Evolutionary conservation across 2,113 vertebrate genomes (phyloP), one percentile per base, ranked within the genome.

Genomic region (Asarcornis scutulata): DNA sequence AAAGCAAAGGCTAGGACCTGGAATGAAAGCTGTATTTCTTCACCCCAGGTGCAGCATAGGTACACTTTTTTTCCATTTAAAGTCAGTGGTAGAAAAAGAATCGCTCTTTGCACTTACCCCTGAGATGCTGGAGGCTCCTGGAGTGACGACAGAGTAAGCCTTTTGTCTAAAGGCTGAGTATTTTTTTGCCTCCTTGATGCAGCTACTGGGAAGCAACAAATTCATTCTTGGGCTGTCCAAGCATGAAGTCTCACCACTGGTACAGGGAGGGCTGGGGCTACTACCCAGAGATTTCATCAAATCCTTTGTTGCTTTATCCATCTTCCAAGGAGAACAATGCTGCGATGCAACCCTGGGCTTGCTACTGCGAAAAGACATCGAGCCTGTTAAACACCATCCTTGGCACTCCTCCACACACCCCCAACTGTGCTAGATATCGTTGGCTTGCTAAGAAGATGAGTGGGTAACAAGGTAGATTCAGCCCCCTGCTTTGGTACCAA

Each of bases 101-200:
- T 4, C 40, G 56, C 18, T 87, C 21, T 83, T 87, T 77, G 78
- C 31, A 95, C 97, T 98, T 96, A 99, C 99, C 94, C 86, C 79
- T 2, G 95, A 95, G 34, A 96, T 88, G 27, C 46, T 74, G 73
- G 95, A 96, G 40, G 97, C 55, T 91, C 94, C 96, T 58, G 97
- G 73, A 84, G 85, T 62, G 77, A 98, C 93, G 48, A 95, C 88
- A 17, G 98, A 98, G 92, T 97, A 93, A 9, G 95, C 97, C 13
- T 75, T 97, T 92, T 98, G 96, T 86, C 97, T 97, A 64, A 95
- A 96, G 23, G 89, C 10, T 0, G 93, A 97, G 72, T 96, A 92
- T 76, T 91, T 98, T 52, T 95, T 89, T 22, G 46, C 27, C 22
- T 7, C 56, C 73, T 89, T 81, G 17, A 46, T 78, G 44, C n/a